Percentiles rank a stretch among this genome's conserved stretches.
Conservation (phyloP, 2,888 invertebrate genomes). For the Trachelus troglodyta region DNA sequence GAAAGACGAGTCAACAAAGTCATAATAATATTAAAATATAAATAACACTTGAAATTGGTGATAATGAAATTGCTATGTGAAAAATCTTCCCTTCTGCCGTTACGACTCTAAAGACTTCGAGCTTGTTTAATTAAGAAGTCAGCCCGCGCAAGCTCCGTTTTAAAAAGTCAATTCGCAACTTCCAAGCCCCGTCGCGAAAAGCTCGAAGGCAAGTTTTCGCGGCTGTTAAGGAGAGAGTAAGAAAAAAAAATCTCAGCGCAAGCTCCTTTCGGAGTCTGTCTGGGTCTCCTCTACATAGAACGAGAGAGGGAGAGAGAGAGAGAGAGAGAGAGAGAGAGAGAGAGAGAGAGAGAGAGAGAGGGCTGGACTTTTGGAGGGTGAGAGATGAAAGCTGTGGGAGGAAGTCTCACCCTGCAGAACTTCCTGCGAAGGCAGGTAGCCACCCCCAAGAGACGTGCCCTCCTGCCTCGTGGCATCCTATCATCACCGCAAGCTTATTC, state of each 20-base stretch:
- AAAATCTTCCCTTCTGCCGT: too few species aligned
- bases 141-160: too few species aligned
- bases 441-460: conserved; percentile 57
- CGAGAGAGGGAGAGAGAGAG: too few species aligned
- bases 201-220: conserved; percentile 29
- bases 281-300: too few species aligned
- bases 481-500: conserved; percentile 55
- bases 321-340: background rate
- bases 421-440: conserved; percentile 33
- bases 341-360: conserved; percentile 40
- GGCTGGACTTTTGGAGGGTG: conserved; percentile 27
- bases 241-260: background rate
- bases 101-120: too few species aligned
- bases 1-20: too few species aligned
- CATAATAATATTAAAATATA: too few species aligned
- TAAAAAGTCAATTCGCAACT: conserved; percentile 29
- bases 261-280: too few species aligned
- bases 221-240: conserved; percentile 18
- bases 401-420: conserved; percentile 10
- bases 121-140: too few species aligned
- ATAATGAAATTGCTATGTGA: too few species aligned
- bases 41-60: too few species aligned
- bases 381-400: background rate
- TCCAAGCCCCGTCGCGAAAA: conserved; percentile 17
- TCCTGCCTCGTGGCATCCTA: conserved; percentile 50